phyloP scores from a whole-genome alignment of 2,113 vertebrate species.

The Myotis lucifugus region DNA sequence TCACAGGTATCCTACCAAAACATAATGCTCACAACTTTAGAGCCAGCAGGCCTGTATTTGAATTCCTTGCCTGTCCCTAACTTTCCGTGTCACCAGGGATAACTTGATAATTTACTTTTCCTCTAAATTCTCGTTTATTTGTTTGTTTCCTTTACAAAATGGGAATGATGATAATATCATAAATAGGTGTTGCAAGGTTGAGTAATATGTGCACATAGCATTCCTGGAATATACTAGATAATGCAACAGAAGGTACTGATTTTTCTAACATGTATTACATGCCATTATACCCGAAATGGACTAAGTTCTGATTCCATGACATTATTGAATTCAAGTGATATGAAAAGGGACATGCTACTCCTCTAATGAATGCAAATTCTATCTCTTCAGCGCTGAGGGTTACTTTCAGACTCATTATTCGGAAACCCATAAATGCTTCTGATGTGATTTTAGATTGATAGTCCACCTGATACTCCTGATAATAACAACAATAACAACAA shows the following conservation, averaged over 20 bases:
- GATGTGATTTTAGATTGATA: neutral
- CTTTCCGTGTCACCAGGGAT: neutral
- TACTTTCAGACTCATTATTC: neutral
- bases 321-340: neutral
- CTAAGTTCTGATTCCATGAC: neutral
- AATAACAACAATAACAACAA: neutral
- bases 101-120: neutral
- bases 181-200: neutral
- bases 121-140: neutral
- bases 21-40: neutral
- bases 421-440: neutral
- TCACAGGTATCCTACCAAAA: neutral
- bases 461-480: neutral
- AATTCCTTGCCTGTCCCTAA: neutral
- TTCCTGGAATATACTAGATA: neutral
- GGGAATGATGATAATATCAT: neutral
- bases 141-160: constrained; percentile 9
- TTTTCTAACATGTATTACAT: neutral
- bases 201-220: neutral
- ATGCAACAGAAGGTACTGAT: neutral
- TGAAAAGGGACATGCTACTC: neutral
- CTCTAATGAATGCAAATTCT: neutral
- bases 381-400: neutral
- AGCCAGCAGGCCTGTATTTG: neutral
- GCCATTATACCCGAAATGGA: neutral